Conservation (phyloP, 2,797 vertebrate genomes). For the Eidolon dupreanum region DNA sequence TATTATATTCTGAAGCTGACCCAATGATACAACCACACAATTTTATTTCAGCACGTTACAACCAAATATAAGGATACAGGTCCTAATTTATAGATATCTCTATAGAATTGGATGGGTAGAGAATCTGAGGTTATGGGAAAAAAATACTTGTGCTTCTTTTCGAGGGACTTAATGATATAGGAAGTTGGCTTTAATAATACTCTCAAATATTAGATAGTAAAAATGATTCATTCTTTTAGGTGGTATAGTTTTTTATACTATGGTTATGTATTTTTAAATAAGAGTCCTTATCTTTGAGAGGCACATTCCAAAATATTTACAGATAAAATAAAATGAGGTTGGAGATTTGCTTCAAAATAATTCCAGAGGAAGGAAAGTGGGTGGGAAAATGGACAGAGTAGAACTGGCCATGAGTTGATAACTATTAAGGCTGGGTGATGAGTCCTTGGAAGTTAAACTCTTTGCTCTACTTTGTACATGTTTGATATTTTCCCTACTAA, state of each 20-base stretch:
- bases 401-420: background rate
- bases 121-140: background rate
- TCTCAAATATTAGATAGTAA: background rate
- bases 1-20: background rate
- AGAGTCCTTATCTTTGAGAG: conserved; percentile 40
- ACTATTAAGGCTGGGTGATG: background rate
- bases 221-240: background rate
- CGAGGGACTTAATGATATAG: background rate
- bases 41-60: background rate
- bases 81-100: background rate
- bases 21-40: background rate
- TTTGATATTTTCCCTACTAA: background rate
- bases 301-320: conserved; percentile 18
- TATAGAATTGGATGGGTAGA: background rate
- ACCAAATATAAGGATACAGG: background rate
- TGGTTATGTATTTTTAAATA: background rate
- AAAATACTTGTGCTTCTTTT: background rate
- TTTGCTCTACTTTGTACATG: background rate
- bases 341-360: conserved; percentile 35
- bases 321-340: conserved; percentile 41
- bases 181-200: conserved; percentile 21
- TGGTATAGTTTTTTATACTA: background rate
- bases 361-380: background rate
- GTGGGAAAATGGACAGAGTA: background rate
- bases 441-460: background rate